Evolutionary conservation across 1,140 invertebrate species (phyloP).

Genomic region (Ptiloglossa arizonensis): DNA sequence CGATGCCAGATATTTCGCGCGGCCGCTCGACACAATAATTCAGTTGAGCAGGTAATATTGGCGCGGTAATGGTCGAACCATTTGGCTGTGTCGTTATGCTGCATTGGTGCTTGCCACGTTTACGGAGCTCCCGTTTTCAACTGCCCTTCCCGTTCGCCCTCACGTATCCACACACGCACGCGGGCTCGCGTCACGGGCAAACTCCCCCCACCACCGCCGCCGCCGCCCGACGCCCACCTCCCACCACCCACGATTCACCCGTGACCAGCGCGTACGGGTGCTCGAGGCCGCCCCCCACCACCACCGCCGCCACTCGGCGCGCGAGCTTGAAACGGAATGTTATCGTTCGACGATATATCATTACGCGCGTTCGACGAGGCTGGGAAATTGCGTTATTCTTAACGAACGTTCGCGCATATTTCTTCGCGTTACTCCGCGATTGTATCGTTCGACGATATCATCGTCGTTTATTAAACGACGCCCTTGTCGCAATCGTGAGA

Average conservation of each 20-base stretch:
- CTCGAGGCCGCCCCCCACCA: slow-evolving; percentile 30
- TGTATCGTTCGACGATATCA: slow-evolving; percentile 41
- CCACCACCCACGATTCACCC: slow-evolving; percentile 7
- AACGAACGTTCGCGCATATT: slow-evolving; percentile 53
- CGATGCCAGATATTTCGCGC: slow-evolving; percentile 78
- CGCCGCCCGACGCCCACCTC: slow-evolving; percentile 8
- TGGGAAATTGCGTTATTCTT: slow-evolving; percentile 76
- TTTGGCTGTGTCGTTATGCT: slow-evolving; percentile 76
- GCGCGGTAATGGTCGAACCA: slow-evolving; percentile 74
- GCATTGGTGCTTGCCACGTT: slow-evolving; percentile 75
- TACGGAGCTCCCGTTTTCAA: slow-evolving; percentile 68
- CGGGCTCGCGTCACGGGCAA: not conserved
- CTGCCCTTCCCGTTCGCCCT: slow-evolving; percentile 32
- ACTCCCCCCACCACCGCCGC: slow-evolving; percentile 1
- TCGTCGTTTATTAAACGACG: slow-evolving; percentile 53
- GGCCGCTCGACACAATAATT: slow-evolving; percentile 77
- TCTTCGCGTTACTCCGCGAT: slow-evolving; percentile 43
- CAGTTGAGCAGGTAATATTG: slow-evolving; percentile 79
- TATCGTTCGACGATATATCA: slow-evolving; percentile 75
- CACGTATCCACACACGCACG: slow-evolving; percentile 12
- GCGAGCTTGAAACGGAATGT: slow-evolving; percentile 71
- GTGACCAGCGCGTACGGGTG: slow-evolving; percentile 29
- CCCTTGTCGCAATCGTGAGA: slow-evolving; percentile 1
- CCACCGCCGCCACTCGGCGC: too few species aligned
- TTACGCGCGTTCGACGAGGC: slow-evolving; percentile 68